A percentile compares a stretch with the other conserved stretches of the same genome.
phyloP scores from a whole-genome alignment of 2,113 vertebrate genomes.

The Lagenorhynchus albirostris region DNA sequence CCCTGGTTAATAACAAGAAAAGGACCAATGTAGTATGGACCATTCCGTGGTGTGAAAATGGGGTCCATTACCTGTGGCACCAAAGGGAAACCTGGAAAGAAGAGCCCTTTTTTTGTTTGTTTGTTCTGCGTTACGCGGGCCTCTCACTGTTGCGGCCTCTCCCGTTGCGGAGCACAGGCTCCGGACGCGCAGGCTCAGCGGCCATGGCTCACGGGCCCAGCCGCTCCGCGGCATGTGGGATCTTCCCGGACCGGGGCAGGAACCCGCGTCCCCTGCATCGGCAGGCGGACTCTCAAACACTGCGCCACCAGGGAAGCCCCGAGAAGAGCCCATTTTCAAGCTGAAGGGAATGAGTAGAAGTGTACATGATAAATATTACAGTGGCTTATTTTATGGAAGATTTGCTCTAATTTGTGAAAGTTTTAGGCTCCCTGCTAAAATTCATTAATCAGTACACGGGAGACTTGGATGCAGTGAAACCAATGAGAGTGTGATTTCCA shows the following conservation, averaged over 20 bases:
- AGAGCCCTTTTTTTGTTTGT: not conserved
- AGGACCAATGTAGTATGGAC: accelerated
- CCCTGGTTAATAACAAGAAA: not conserved
- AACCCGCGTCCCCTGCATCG: no score
- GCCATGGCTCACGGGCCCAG: no score
- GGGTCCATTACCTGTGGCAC: accelerated
- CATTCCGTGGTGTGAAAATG: not conserved
- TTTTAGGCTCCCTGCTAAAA: not conserved
- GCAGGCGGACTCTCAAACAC: no score
- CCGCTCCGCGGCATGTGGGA: no score
- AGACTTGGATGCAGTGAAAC: not conserved
- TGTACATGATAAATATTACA: not conserved
- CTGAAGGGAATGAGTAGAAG: not conserved
- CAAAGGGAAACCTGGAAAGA: not conserved
- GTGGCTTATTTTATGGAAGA: not conserved
- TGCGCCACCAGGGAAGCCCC: no score
- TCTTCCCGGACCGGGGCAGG: no score
- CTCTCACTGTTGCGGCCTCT: no score
- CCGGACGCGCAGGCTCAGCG: no score
- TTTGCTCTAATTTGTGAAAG: not conserved
- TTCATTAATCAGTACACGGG: not conserved
- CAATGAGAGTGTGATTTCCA: accelerated
- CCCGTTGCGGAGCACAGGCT: no score
- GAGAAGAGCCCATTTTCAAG: not conserved
- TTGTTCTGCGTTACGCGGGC: no score